phyloP scores from a whole-genome alignment of 2,888 invertebrate genomes.

The Pachycephus smyrnensis region DNA sequence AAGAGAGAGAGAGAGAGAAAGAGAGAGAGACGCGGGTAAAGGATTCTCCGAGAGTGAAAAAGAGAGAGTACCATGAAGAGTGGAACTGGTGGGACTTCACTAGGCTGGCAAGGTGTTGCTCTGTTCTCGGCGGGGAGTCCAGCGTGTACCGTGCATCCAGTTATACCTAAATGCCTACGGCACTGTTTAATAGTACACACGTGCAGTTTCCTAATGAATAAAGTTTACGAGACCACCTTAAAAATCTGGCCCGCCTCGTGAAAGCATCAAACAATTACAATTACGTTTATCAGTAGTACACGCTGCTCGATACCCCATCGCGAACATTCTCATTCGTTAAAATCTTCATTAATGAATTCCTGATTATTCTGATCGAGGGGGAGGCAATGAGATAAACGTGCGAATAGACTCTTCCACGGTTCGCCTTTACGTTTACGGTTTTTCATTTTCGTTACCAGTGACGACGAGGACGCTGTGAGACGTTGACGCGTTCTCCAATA shows the following conservation, averaged over 20 bases:
- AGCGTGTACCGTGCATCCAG: slow-evolving; percentile 51
- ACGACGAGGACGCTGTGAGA: neutral
- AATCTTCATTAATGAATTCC: neutral
- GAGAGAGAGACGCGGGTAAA: slow-evolving; percentile 19
- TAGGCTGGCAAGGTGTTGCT: slow-evolving; percentile 42
- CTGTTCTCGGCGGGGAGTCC: slow-evolving; percentile 54
- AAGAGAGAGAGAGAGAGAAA: slow-evolving; percentile 25
- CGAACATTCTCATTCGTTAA: neutral
- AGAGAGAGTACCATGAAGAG: slow-evolving; percentile 4
- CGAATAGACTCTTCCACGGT: neutral
- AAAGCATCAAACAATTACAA: neutral
- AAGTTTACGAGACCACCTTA: slow-evolving; percentile 2
- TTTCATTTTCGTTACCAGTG: neutral
- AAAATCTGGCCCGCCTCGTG: slow-evolving; percentile 19
- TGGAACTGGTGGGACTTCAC: slow-evolving; percentile 8
- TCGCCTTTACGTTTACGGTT: neutral
- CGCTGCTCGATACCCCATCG: neutral
- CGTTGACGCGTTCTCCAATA: neutral
- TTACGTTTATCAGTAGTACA: neutral
- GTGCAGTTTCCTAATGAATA: slow-evolving; percentile 34
- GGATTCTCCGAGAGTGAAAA: slow-evolving; percentile 3
- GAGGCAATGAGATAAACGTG: neutral
- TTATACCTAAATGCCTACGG: slow-evolving; percentile 51
- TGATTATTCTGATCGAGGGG: neutral
- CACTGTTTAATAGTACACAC: slow-evolving; percentile 48